Base-by-base conservation (phyloP, 2,113 vertebrate species). In the Noturus placidus region DNA sequence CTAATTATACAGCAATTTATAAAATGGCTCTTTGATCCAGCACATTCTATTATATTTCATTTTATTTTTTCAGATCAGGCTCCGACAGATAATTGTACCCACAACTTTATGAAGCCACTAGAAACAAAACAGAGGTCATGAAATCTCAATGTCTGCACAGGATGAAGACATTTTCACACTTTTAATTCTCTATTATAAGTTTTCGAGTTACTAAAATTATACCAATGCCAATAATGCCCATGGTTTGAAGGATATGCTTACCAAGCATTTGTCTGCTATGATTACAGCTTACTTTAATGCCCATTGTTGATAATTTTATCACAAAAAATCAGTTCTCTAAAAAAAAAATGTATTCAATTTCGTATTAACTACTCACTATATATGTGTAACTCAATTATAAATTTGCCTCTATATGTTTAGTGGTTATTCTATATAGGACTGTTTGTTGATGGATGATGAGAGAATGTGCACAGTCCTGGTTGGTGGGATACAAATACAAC, bases 401-500 rank as follows among this genome's bases (percentile, higher is more conserved):
- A 27, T 25, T 42, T 1, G 2, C 20, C 38, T 2, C 54, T 70
- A 46, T 46, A 30, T 38, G 65, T 59, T 59, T 74, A 87, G 8
- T 82, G 6, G 19, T 57, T 84, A 77, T 77, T 87, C 65, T 78
- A 67, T 50, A 9, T 35, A 69, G 46, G 65, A 42, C 57, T 54
- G 30, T 30, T 20, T 86, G 33, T 63, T 88, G 84, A 54, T 86
- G 54, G 46, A 70, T 82, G 77, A 76, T 46, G 33, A 61, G 57
- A 42, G 35, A 15, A 79, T 61, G 19, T 25, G 54, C 33, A 63
- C 38, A 54, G 22, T 35, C 56, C 20, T 86, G 35, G 63, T 74
- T 20, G 78, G 78, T 83, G 72, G 57, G 59, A 67, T 72, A 69
- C 17, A 38, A 84, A 84, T 22, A 80, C 82, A 79, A 76, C 35